Base-by-base conservation (phyloP, 2,797 vertebrate species). In the Vespertilio murinus region DNA sequence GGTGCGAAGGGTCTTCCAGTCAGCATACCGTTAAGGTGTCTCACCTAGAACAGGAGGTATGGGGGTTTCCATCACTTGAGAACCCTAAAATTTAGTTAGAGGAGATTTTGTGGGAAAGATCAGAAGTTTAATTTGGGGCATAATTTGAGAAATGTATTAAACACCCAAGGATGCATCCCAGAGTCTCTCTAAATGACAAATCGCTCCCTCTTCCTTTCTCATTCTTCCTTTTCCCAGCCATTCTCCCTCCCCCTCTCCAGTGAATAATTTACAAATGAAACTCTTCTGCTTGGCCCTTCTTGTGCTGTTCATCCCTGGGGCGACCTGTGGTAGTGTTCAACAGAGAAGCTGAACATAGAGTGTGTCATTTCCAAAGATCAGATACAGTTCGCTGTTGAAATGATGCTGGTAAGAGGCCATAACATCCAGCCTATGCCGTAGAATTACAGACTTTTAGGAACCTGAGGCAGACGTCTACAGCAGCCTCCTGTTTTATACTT, bases 361-460 rank as follows among this genome's bases (percentile, higher is more conserved):
- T 91, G 30, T 78, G 78, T 87, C 94, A 95, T 94, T 95, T 33
- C 25, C 22, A 77, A 77, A 59, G 47, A 0, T 22, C 91, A 89
- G 94, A 94, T 91, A 92, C 22, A 93, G 83, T 97, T 97, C 52
- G 65, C 4, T 80, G 38, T 38, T 86, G 91, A 96, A 97, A 35
- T 47, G 93, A 95, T 95, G 85, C 33, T 94, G 86, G 91, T 85
- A 65, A 65, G 47, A 94, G 97, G 88, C 88, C 54, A 95, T 91
- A 94, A 78, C 91, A 91, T 28, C 86, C 30, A 94, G 79, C 30
- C 87, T 65, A 94, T 75, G 33, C 74, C n/a, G 59, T 0, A 88
- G 78, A 93, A 85, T 75, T 61, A 83, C 16, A 79, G 45, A 85
- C 45, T 85, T 91, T 87, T 85, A 77, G 52, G 70, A 94, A 93